Base-by-base conservation (phyloP, 2,797 vertebrate genomes). In the Cygnus olor region DNA sequence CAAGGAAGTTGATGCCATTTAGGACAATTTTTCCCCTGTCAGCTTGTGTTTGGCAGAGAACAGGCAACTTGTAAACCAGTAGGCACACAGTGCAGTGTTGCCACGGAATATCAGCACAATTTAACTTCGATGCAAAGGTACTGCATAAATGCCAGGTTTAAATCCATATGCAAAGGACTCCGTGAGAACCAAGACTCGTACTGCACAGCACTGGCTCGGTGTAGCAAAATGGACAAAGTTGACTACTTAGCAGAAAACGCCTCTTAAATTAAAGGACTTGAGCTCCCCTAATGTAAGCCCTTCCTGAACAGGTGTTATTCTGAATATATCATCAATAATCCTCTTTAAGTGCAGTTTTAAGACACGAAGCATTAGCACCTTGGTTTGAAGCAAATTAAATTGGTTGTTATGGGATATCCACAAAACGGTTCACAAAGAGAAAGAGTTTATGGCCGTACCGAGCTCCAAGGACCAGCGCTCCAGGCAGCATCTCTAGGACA, bases 401-500 rank as follows among this genome's bases (percentile, higher is more conserved):
- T 91, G 93, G 90, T 60, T 93, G 91, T 84, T 96, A 97, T 0
- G 25, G 92, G 95, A 81, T 78, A 97, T 94, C 93, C 95, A 95
- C 70, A 85, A 97, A 96, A 96, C 1, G 6, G 91, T 88, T 91
- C 96, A 93, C 85, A 95, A 96, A 95, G 87, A 97, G 85, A 96
- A 98, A 98, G 84, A 97, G 96, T 92, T 99, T 98, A 99, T 95
- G 98, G 98, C 98, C 99, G 98, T 99, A 99, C 99, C 99, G 98
- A 98, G 98, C 99, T 99, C 99, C 99, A 99, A 96, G 99, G 99
- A 97, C 99, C 99, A 97, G 98, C 97, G 95, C 98, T 99, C 99
- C 99, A 99, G 83, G 98, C 98, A 58, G 98, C 98, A 93, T 98
- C 98, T 94, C 98, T 98, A 71, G 98, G 98, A 98, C 99, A 99